These are phyloP conservation scores for Bombylius major DNA, from an alignment of 2,888 invertebrate genomes.

Conservation along the genomic window DNA sequence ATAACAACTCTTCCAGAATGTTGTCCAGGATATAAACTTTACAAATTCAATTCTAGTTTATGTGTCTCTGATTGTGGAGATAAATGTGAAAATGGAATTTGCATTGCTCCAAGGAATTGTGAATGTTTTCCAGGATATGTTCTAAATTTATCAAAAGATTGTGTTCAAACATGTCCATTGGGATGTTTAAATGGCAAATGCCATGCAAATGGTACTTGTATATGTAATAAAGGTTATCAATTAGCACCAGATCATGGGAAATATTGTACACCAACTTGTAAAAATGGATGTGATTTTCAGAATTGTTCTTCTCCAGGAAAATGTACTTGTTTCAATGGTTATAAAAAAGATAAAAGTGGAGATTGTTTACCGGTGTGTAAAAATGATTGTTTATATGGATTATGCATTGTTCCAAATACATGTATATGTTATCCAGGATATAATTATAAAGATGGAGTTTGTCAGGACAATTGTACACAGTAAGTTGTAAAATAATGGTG, in stretches of 20 bases:
- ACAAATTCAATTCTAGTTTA: slow-evolving; percentile 40
- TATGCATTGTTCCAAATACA: slow-evolving; percentile 38
- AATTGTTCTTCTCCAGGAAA: slow-evolving; percentile 36
- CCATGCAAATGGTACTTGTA: slow-evolving; percentile 43
- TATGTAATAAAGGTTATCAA: slow-evolving; percentile 39
- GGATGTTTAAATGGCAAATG: slow-evolving; percentile 56
- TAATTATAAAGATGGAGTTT: slow-evolving; percentile 17
- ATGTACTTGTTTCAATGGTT: slow-evolving; percentile 33
- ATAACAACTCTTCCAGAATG: slow-evolving; percentile 55
- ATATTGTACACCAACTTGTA: slow-evolving; percentile 44
- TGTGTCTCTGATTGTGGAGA: slow-evolving; percentile 38
- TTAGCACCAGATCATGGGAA: slow-evolving; percentile 27
- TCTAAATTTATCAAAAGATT: slow-evolving; percentile 41
- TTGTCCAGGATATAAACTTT: slow-evolving; percentile 56
- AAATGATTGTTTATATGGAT: slow-evolving; percentile 8
- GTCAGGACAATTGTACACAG: not conserved
- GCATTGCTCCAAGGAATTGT: slow-evolving; percentile 48
- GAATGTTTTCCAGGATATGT: slow-evolving; percentile 44
- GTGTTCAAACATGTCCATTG: slow-evolving; percentile 54
- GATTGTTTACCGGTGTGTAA: slow-evolving; percentile 12
- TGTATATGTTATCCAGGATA: slow-evolving; percentile 39
- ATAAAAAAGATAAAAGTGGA: slow-evolving; percentile 22
- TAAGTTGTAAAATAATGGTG: not conserved
- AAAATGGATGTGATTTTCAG: slow-evolving; percentile 33
- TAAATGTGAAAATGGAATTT: slow-evolving; percentile 41